Evolutionary conservation across 2,113 vertebrate species (phyloP), one percentile per base, ranked within the genome.

Genomic region (Pseudolaguvia tuberculata): DNA sequence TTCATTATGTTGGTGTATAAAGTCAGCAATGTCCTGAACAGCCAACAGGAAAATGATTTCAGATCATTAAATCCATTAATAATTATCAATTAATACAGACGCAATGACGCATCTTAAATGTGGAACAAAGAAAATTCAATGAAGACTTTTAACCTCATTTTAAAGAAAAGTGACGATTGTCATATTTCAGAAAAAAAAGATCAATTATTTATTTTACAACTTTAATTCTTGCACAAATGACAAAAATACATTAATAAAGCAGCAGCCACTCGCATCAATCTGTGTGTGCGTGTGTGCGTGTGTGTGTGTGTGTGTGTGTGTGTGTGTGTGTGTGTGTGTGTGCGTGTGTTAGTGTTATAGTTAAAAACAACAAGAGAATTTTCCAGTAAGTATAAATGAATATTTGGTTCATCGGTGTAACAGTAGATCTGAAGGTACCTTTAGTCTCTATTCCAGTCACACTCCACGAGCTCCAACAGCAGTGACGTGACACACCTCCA

Each of bases 401-500:
- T 51, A 45, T 23, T 71, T 55, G 45, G 4, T 58, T 39, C 3
- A 27, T 47, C 48, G 14, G 21, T 8, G 39, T 11, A 15, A 13
- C 15, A 35, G 27, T 17, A 17, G 20, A 13, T 29, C 10, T 55
- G 50, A 66, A 27, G 29, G 58, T 31, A 18, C 18, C 63, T 65
- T 53, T 23, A 25, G 31, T 17, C 5, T 52, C 80, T 20, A 94
- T 20, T 88, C 84, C 51, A 90, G 85, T 25, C 80, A 73, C 63
- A 78, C 84, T 75, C 92, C 89, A 83, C 90, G 93, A 13, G 93
- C 92, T 27, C 96, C 97, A 0, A 85, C 52, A 0, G 94, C 91
- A 4, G 81, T 88, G 70, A 98, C 96, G 0, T 99, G 96, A 74
- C 97, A 99, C 45, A 99, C 96, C 77, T 98, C 97, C 0, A 97